These are phyloP conservation scores for Andrena fulva DNA, from an alignment of 2,888 invertebrate species.

Conservation along the genomic window DNA sequence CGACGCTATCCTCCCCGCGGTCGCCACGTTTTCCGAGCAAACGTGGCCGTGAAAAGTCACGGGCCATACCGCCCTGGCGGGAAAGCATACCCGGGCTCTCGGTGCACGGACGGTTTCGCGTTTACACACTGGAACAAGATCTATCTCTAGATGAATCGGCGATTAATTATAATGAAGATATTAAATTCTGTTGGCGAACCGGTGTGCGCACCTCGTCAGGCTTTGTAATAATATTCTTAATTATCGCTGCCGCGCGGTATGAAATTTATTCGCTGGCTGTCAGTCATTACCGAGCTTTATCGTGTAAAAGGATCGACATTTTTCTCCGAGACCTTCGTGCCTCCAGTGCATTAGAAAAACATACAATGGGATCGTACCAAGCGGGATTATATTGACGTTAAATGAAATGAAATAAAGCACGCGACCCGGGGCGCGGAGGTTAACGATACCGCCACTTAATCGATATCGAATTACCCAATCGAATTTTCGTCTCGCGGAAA, in stretches of 20 bases:
- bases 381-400: slow-evolving; percentile 60
- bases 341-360: slow-evolving; percentile 66
- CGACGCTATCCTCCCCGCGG: slow-evolving; percentile 25
- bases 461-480: slow-evolving; percentile 20
- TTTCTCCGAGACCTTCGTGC: slow-evolving; percentile 64
- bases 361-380: slow-evolving; percentile 65
- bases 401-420: slow-evolving; percentile 66
- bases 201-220: slow-evolving; percentile 5
- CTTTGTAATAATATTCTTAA: slow-evolving; percentile 67
- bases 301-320: slow-evolving; percentile 63
- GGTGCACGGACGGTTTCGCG: slow-evolving; percentile 25
- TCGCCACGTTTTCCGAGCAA: background rate
- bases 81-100: background rate
- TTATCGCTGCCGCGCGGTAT: slow-evolving; percentile 58
- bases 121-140: slow-evolving; percentile 17
- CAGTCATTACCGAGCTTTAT: slow-evolving; percentile 60
- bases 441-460: slow-evolving; percentile 13
- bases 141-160: slow-evolving; percentile 27
- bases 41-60: background rate
- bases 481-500: background rate
- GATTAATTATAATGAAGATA: slow-evolving; percentile 51
- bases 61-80: background rate
- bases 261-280: slow-evolving; percentile 64
- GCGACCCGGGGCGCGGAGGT: slow-evolving; percentile 31
- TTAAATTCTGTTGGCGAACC: slow-evolving; percentile 26